Percentiles rank a stretch among this genome's conserved stretches.
Evolutionary conservation across 1,140 invertebrate species (phyloP).

Genomic region (Eriosoma lanigerum): DNA sequence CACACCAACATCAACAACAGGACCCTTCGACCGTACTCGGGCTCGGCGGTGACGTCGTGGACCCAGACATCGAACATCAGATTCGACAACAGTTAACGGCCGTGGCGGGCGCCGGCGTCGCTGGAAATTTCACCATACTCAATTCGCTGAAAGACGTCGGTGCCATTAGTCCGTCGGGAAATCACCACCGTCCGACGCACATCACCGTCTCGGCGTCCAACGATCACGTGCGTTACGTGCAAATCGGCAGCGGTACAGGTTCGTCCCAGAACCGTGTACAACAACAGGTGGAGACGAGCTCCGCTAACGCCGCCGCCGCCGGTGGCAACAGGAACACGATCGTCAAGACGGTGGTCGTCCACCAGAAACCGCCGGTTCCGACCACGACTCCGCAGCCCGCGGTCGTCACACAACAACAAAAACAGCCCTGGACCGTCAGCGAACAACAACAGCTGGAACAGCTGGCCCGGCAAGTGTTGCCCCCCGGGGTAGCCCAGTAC

Average conservation of each 20-base stretch:
- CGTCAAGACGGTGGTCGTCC: conserved; percentile 14
- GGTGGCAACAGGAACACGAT: neutral
- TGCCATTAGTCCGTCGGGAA: neutral
- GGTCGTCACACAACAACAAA: conserved; percentile 62
- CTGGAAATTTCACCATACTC: neutral
- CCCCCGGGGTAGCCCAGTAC: conserved; percentile 70
- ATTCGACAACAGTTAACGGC: conserved; percentile 17
- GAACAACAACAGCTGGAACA: conserved; percentile 70
- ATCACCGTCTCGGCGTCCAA: conserved; percentile 25
- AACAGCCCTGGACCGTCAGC: conserved; percentile 60
- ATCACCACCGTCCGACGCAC: neutral
- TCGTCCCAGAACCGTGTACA: conserved; percentile 45
- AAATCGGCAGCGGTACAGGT: conserved; percentile 36
- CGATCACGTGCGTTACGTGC: conserved; percentile 38
- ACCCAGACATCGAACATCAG: conserved; percentile 32
- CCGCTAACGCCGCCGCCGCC: too few relatives aligned
- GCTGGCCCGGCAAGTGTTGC: conserved; percentile 73
- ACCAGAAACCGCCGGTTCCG: conserved; percentile 53
- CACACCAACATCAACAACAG: conserved; percentile 4
- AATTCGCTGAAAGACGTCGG: too few relatives aligned
- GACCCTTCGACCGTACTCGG: conserved; percentile 50
- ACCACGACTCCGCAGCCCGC: conserved; percentile 58
- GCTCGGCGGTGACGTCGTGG: conserved; percentile 1
- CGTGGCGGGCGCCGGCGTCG: neutral
- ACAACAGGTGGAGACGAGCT: neutral